Conservation (phyloP, 2,888 invertebrate genomes). For the Antheraea assamensis region DNA sequence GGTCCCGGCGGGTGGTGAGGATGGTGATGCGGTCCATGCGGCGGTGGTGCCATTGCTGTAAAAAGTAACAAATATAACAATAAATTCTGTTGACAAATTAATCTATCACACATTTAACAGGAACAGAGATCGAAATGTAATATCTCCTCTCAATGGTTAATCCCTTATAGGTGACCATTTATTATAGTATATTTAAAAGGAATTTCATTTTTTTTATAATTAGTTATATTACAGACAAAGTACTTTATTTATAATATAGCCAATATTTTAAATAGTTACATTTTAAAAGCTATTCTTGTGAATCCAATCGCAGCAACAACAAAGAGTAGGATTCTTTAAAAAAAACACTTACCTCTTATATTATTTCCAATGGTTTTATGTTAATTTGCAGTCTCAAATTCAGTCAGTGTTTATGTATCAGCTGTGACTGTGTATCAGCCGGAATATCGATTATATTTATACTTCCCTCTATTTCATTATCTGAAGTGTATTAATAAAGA, state of each 20-base stretch:
- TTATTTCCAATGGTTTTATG: constrained; percentile 2
- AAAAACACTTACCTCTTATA: background rate
- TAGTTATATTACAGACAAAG: background rate
- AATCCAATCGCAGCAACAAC: background rate
- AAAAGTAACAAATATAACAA: background rate
- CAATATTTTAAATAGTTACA: background rate
- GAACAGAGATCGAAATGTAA: background rate
- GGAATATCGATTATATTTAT: constrained; percentile 19
- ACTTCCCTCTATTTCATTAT: constrained; percentile 13
- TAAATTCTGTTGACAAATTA: background rate
- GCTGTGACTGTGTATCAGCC: constrained; percentile 10
- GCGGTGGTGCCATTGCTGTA: constrained; percentile 46
- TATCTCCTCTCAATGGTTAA: background rate
- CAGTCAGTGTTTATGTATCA: background rate
- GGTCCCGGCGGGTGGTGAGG: constrained; percentile 25
- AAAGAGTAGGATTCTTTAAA: background rate
- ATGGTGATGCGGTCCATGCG: constrained; percentile 31
- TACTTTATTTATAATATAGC: background rate
- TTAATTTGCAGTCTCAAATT: background rate
- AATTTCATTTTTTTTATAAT: background rate
- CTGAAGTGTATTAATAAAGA: background rate
- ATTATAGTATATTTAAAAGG: background rate
- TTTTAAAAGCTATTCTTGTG: background rate
- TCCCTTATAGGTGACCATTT: background rate
- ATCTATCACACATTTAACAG: background rate